Conservation (phyloP, 2,888 invertebrate species). For the Synergus umbraculus region DNA sequence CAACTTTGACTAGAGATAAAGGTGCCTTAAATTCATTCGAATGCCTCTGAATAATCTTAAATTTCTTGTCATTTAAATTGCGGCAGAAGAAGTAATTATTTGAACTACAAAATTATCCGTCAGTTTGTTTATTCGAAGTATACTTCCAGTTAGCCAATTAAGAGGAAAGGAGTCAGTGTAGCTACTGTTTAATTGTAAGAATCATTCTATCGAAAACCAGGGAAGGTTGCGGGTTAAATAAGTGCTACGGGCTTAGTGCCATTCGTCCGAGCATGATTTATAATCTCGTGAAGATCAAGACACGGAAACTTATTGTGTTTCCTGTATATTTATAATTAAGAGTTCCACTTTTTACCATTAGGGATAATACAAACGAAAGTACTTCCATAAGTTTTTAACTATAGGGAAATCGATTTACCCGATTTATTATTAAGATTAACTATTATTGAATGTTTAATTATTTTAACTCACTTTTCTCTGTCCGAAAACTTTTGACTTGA, state of each 20-base stretch:
- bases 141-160: background rate
- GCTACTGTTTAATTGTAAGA: conserved; percentile 26
- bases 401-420: background rate
- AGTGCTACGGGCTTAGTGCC: background rate
- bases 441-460: background rate
- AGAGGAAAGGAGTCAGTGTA: conserved; percentile 5
- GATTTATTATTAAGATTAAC: background rate
- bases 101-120: conserved; percentile 2
- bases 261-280: conserved; percentile 20
- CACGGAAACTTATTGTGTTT: background rate
- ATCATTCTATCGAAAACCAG: background rate
- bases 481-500: background rate
- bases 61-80: background rate
- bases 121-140: background rate
- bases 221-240: conserved; percentile 43
- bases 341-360: background rate
- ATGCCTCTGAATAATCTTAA: background rate
- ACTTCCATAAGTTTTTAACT: background rate
- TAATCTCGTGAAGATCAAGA: conserved; percentile 14
- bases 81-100: background rate
- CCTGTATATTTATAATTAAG: conserved; percentile 3
- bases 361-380: background rate
- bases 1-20: background rate
- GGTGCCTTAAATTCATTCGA: conserved; percentile 1
- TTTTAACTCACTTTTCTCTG: conserved; percentile 5